These are phyloP conservation scores for Mirza zaza DNA, from an alignment of 2,113 vertebrate genomes.

Conservation along the genomic window DNA sequence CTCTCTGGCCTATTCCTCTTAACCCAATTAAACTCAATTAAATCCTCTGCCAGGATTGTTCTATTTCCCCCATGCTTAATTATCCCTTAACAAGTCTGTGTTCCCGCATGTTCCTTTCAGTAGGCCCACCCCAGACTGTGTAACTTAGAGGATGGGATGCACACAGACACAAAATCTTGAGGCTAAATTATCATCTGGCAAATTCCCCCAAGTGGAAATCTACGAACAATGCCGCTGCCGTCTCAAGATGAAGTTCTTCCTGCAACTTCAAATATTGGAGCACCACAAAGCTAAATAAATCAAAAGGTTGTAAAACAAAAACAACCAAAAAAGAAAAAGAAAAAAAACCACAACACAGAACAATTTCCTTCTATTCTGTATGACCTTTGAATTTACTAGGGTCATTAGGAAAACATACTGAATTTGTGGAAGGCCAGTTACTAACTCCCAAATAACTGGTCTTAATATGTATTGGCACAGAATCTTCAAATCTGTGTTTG, in stretches of 20 bases:
- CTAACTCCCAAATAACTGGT: neutral
- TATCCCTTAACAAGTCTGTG: neutral
- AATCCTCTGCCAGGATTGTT: neutral
- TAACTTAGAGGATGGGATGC: too few species aligned
- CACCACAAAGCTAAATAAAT: fast-evolving
- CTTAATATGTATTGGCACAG: fast-evolving
- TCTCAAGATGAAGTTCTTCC: neutral
- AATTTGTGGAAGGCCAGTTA: too few species aligned
- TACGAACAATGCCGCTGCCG: fast-evolving
- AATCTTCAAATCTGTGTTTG: neutral
- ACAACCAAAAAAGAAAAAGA: too few species aligned
- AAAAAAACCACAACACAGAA: neutral
- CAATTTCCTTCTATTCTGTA: fast-evolving
- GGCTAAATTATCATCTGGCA: neutral
- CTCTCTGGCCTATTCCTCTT: neutral
- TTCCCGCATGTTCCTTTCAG: neutral
- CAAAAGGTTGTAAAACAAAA: neutral
- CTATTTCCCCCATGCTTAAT: neutral
- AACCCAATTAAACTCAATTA: constrained; percentile 72
- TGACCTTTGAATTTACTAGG: neutral
- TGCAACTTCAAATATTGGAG: too few species aligned
- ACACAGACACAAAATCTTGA: neutral
- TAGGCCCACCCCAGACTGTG: neutral
- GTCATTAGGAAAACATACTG: neutral
- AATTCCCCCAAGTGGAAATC: neutral